phyloP scores from a whole-genome alignment of 2,888 invertebrate species.

The Melipona bicolor region DNA sequence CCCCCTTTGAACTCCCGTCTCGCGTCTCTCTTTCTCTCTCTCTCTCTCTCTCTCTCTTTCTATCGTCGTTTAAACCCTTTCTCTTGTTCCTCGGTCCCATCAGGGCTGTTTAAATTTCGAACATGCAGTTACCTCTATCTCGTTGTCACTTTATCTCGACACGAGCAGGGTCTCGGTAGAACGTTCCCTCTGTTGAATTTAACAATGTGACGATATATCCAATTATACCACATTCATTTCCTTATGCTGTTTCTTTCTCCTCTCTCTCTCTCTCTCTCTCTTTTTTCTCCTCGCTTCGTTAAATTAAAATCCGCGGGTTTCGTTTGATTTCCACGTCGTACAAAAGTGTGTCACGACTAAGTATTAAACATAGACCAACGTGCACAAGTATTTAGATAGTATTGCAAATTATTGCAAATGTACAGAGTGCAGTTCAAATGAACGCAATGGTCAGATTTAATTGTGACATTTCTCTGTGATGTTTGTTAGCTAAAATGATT shows the following conservation, averaged over 20 bases:
- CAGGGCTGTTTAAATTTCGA: slow-evolving; percentile 72
- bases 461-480: too few relatives aligned
- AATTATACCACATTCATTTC: slow-evolving; percentile 5
- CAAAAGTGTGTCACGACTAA: too few relatives aligned
- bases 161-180: not conserved
- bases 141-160: slow-evolving; percentile 46
- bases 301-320: not conserved
- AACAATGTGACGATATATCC: slow-evolving; percentile 10
- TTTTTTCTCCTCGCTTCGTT: not conserved
- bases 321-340: not conserved
- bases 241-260: too few relatives aligned
- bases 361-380: too few relatives aligned
- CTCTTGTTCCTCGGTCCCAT: slow-evolving; percentile 34
- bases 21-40: slow-evolving; percentile 26
- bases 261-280: not conserved
- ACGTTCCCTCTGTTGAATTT: not conserved
- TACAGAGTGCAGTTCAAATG: too few relatives aligned
- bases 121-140: slow-evolving; percentile 79
- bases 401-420: too few relatives aligned
- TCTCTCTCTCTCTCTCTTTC: slow-evolving; percentile 41
- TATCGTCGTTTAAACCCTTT: slow-evolving; percentile 17
- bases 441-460: too few relatives aligned
- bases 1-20: slow-evolving; percentile 66
- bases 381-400: too few relatives aligned
- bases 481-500: too few relatives aligned